phyloP scores from a whole-genome alignment of 2,888 invertebrate genomes.

The Trachelus iudaicus region DNA sequence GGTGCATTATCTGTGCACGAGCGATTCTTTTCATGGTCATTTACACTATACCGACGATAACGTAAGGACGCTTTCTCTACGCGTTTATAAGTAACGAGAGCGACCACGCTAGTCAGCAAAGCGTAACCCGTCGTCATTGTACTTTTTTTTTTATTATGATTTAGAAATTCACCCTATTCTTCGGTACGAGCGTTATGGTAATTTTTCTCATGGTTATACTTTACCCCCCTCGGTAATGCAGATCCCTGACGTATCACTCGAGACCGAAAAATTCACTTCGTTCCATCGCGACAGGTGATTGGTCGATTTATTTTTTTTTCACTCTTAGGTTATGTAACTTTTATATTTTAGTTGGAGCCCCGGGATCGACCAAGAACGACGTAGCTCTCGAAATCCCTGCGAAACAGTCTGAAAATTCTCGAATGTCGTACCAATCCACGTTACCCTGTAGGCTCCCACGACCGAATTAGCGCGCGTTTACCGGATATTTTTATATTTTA shows the following conservation, averaged over 20 bases:
- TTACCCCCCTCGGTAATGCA: background rate
- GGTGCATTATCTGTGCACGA: background rate
- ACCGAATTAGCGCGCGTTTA: conserved; percentile 26
- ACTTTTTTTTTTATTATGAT: background rate
- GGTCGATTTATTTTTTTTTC: background rate
- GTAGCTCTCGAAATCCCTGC: background rate
- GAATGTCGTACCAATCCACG: background rate
- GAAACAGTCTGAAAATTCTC: background rate
- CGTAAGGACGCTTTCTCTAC: background rate
- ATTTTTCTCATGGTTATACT: background rate
- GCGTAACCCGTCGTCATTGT: background rate
- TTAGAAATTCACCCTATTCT: background rate
- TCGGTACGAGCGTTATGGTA: background rate
- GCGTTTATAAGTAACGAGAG: background rate
- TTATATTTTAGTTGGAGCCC: conserved; percentile 23
- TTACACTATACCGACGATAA: background rate
- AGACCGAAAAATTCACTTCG: background rate
- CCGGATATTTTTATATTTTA: conserved; percentile 26
- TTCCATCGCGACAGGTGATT: background rate
- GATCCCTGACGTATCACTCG: background rate
- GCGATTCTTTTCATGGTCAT: background rate
- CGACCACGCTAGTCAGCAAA: background rate
- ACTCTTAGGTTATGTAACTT: conserved; percentile 19
- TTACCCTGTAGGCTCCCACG: conserved; percentile 5
- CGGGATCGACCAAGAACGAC: conserved; percentile 10